Evolutionary conservation across 2,888 invertebrate genomes (phyloP).

Genomic region (Lithodes maja): DNA sequence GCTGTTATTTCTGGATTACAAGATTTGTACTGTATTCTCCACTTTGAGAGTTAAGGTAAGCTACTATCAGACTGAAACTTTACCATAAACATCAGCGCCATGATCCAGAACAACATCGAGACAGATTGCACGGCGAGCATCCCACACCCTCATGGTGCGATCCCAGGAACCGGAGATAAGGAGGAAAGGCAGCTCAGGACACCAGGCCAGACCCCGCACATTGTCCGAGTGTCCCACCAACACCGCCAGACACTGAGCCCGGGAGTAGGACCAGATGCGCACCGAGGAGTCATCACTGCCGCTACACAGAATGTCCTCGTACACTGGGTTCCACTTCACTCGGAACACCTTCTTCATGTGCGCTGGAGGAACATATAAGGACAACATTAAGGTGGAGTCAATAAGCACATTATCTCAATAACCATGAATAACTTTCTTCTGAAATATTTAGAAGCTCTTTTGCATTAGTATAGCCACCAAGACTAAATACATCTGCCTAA

Average conservation of each 20-base stretch:
- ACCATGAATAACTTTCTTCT: no score
- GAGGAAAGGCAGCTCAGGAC: conserved; percentile 75
- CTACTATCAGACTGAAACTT: neutral
- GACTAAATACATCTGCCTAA: no score
- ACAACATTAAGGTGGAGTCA: neutral
- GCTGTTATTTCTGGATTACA: no score
- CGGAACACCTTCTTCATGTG: conserved; percentile 75
- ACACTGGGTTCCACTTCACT: conserved; percentile 75
- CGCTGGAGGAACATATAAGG: conserved; percentile 72
- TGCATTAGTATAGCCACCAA: no score
- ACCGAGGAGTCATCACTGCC: conserved; percentile 75
- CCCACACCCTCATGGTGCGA: conserved; percentile 75
- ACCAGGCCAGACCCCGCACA: conserved; percentile 75
- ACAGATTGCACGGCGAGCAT: conserved; percentile 75
- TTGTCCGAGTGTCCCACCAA: conserved; percentile 75
- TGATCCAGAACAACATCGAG: conserved; percentile 75
- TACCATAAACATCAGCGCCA: conserved; percentile 76
- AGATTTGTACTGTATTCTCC: no score
- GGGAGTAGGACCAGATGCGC: conserved; percentile 75
- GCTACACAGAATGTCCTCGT: conserved; percentile 75
- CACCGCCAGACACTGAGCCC: conserved; percentile 73
- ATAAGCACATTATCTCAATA: no score
- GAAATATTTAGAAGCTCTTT: no score
- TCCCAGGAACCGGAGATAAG: conserved; percentile 76
- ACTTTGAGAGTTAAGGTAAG: no score